Evolutionary conservation across 2,113 vertebrate species (phyloP).

Genomic region (Urocynchramus pylzowi): DNA sequence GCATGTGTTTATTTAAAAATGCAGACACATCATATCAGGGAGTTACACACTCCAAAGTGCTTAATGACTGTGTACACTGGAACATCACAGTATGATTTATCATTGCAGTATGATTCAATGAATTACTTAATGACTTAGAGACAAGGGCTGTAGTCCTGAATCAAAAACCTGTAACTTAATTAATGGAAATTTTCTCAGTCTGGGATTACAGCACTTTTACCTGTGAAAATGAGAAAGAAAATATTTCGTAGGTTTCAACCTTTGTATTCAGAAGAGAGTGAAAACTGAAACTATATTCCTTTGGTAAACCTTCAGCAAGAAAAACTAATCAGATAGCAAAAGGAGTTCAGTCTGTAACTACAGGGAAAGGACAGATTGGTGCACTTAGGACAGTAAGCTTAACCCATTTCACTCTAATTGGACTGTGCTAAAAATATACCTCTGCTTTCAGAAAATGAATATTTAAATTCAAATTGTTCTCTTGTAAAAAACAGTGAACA

Average conservation of each 20-base stretch:
- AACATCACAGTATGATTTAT: background rate
- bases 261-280: background rate
- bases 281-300: background rate
- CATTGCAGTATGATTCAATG: background rate
- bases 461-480: background rate
- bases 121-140: background rate
- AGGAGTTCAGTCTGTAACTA: background rate
- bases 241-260: background rate
- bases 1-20: constrained; percentile 38
- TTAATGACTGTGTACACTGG: constrained; percentile 24
- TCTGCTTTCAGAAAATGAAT: background rate
- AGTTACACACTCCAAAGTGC: constrained; percentile 30
- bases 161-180: background rate
- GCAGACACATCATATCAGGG: constrained; percentile 5
- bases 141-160: background rate
- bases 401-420: background rate
- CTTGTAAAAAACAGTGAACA: background rate
- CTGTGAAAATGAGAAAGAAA: background rate
- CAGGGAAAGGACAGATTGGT: background rate
- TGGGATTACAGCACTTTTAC: background rate
- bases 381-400: background rate
- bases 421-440: background rate
- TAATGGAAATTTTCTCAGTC: background rate
- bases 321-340: background rate
- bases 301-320: background rate